A percentile compares a stretch with the other conserved stretches of the same genome.
phyloP scores from a whole-genome alignment of 2,113 vertebrate genomes.

The Tonatia bakeri region DNA sequence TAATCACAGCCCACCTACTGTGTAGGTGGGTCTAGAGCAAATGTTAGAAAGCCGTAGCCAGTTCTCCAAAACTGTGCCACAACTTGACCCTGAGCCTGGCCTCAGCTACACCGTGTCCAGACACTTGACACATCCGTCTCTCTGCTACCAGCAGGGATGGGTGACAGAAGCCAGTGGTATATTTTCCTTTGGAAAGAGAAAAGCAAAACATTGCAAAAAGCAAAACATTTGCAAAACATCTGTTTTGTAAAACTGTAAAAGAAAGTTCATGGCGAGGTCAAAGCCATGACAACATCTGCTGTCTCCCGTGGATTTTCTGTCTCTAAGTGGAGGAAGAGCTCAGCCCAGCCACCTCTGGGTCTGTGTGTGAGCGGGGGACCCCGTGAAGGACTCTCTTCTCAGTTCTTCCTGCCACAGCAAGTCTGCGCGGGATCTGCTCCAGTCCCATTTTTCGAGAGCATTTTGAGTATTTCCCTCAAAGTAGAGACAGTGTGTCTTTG shows the following conservation, averaged over 20 bases:
- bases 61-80: neutral
- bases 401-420: neutral
- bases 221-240: neutral
- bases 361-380: neutral
- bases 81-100: neutral
- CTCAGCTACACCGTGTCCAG: neutral
- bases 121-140: neutral
- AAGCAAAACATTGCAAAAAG: neutral
- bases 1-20: neutral
- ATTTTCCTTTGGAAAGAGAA: neutral
- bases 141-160: neutral
- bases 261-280: neutral
- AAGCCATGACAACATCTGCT: neutral
- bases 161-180: neutral
- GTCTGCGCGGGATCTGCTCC: neutral
- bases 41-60: neutral
- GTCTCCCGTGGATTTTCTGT: neutral
- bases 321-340: neutral
- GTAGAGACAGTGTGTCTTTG: neutral
- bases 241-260: neutral
- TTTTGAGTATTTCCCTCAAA: neutral
- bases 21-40: neutral
- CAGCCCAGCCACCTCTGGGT: neutral
- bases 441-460: neutral
- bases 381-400: neutral